Evolutionary conservation across 2,113 vertebrate species (phyloP).

Genomic region (Gopherus flavomarginatus): DNA sequence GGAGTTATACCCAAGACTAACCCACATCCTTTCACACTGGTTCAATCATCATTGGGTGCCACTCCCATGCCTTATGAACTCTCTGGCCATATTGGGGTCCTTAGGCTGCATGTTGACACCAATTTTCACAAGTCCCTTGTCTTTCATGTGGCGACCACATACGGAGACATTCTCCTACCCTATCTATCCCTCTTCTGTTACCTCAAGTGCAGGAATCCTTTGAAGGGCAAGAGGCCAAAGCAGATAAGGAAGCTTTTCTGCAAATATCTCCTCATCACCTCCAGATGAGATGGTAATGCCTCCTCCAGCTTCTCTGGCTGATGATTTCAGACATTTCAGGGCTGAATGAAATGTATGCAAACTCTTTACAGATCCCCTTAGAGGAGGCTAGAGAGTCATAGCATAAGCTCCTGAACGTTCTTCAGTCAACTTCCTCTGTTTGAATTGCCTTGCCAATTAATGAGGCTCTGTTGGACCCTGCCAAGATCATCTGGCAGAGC

Average conservation of each 20-base stretch:
- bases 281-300: neutral
- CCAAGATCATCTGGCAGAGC: neutral
- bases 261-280: too few relatives aligned
- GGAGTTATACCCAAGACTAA: neutral
- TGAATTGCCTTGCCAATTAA: neutral
- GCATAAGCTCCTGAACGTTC: neutral
- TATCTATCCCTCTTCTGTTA: neutral
- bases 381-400: neutral
- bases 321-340: neutral
- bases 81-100: neutral
- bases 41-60: neutral
- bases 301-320: neutral
- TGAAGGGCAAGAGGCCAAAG: neutral
- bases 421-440: neutral
- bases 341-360: neutral
- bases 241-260: neutral
- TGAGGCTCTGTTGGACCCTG: neutral
- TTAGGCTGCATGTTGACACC: neutral
- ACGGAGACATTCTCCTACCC: neutral
- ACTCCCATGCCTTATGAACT: neutral
- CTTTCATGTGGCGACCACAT: neutral
- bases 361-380: neutral
- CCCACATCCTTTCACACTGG: neutral
- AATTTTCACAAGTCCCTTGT: neutral
- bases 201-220: neutral